Base-by-base conservation (phyloP, 2,797 vertebrate genomes). In the Anabas testudineus region DNA sequence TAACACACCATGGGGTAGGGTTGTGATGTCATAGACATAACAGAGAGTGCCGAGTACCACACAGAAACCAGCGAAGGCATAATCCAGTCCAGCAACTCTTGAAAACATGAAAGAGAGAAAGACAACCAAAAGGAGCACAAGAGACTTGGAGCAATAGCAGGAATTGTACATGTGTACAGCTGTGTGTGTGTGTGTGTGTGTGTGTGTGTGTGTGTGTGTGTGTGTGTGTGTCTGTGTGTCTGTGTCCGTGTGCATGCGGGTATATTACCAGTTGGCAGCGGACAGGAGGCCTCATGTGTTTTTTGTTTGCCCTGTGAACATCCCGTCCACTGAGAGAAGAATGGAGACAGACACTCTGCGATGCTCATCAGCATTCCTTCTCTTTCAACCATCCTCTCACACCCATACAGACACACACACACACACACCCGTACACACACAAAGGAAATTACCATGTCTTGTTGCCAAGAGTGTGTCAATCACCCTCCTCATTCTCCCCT, bases 291-390 rank as follows among this genome's bases (percentile, higher is more conserved):
- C 71, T 91, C 92, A 92, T 93, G 87, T 93, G 92, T 90, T 92
- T 91, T 92, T 86, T 34, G 87, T 93, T 93, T 92, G 82, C 86
- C 87, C 87, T 86, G 87, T 83, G 89, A 92, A 91, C 90, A 92
- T 92, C 90, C 84, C 84, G 85, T 92, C 86, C 90, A 87, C 87
- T 62, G 86, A 90, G 90, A 90, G 81, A 86, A 89, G 83, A 91
- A 87, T 85, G 78, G 78, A 91, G 87, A 90, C 91, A 90, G 89
- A 88, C 87, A 64, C 85, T 90, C 82, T 86, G 80, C 58, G 56
- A 88, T 85, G 89, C 87, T 91, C 88, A 88, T 91, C 83, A 85
- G 87, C 84, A 90, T 87, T 90, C 85, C 82, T 82, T 74, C 74
- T 67, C 77, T 81, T 84, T 90, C 78, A 84, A 88, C 85, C 85